Conservation (phyloP, 2,113 vertebrate species). For the Archilochus colubris region DNA sequence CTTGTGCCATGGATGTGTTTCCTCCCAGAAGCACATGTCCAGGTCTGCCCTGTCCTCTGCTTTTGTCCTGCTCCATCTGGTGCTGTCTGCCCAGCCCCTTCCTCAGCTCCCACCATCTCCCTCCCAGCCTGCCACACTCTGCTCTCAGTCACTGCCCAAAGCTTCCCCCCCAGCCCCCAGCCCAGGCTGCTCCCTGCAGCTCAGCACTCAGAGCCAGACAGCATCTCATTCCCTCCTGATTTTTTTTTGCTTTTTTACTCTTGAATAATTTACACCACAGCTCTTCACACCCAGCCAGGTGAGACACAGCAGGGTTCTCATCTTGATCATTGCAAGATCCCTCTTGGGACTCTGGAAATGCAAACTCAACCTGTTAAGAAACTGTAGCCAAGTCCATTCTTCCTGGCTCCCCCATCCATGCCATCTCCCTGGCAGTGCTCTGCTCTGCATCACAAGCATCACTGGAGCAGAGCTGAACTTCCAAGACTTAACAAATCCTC, state of each 20-base stretch:
- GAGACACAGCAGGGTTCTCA: not conserved
- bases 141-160: not conserved
- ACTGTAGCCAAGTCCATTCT: not conserved
- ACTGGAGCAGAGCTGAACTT: not conserved
- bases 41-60: not conserved
- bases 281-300: not conserved
- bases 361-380: not conserved
- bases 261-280: not conserved
- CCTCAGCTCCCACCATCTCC: not conserved
- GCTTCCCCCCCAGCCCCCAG: not conserved
- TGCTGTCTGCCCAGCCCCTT: not conserved
- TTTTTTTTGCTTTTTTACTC: not conserved
- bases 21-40: not conserved
- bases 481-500: not conserved
- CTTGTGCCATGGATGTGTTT: not conserved
- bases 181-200: not conserved
- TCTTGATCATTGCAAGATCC: not conserved
- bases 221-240: not conserved
- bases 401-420: not conserved
- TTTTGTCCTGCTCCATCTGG: not conserved
- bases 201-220: not conserved
- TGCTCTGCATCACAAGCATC: rapidly evolving
- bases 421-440: not conserved
- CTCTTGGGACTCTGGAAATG: not conserved
- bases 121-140: not conserved